A percentile compares a stretch with the other conserved stretches of the same genome.
These are phyloP conservation scores for Gasteruption jaculator DNA, from an alignment of 2,888 invertebrate species.

Conservation along the genomic window DNA sequence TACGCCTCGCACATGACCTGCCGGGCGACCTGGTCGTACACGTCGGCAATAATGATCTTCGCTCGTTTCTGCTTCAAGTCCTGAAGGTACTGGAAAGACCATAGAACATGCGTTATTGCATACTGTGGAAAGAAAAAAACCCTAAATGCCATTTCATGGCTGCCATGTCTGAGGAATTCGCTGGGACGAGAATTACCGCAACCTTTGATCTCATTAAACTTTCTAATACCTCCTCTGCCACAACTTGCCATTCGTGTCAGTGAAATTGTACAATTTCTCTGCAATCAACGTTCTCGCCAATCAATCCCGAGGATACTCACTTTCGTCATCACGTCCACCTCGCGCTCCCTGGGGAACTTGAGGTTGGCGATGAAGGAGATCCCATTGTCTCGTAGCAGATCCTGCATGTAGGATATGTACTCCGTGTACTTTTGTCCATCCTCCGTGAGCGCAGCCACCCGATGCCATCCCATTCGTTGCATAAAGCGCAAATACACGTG, in stretches of 20 bases:
- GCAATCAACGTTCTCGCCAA: too few species aligned
- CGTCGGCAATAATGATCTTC: conserved; percentile 75
- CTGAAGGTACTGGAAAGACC: conserved; percentile 57
- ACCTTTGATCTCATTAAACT: too few species aligned
- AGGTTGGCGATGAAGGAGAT: conserved; percentile 65
- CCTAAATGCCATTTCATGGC: conserved; percentile 8
- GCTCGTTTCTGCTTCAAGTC: conserved; percentile 64
- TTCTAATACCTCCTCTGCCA: too few species aligned
- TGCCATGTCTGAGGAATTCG: neutral
- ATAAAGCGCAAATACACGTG: conserved; percentile 63
- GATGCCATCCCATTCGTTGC: conserved; percentile 61
- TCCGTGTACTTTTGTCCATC: conserved; percentile 76
- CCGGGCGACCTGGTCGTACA: conserved; percentile 68
- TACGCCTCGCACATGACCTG: conserved; percentile 80
- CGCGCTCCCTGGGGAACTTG: conserved; percentile 63
- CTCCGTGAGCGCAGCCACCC: conserved; percentile 73
- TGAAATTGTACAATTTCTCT: too few species aligned
- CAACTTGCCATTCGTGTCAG: too few species aligned
- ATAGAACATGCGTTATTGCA: conserved; percentile 6
- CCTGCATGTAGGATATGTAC: conserved; percentile 69
- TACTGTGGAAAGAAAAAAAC: too few species aligned
- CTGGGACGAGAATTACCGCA: too few species aligned
- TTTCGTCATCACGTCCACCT: conserved; percentile 57
- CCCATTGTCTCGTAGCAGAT: conserved; percentile 59
- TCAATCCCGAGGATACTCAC: conserved; percentile 45